phyloP scores from a whole-genome alignment of 2,113 vertebrate genomes.

The Chunga burmeisteri region DNA sequence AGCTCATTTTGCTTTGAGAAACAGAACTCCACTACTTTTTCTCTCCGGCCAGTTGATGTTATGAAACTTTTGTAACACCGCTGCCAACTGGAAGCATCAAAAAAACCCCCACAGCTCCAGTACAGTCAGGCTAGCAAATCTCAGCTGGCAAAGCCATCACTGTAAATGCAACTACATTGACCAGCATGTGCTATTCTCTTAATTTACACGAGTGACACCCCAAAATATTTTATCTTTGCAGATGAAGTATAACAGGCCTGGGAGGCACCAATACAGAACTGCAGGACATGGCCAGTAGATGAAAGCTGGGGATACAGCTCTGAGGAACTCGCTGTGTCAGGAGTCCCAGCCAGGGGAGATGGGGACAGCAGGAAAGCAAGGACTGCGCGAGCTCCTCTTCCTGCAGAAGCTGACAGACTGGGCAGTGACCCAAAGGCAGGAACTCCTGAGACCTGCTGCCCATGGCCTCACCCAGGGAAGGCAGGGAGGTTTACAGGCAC shows the following conservation, averaged over 20 bases:
- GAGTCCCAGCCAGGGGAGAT: background rate
- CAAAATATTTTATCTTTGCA: background rate
- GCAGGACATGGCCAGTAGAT: background rate
- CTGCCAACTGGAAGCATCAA: background rate
- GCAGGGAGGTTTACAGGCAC: background rate
- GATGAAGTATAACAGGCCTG: too few species aligned
- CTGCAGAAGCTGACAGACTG: background rate
- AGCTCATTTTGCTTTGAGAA: background rate
- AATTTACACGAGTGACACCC: background rate
- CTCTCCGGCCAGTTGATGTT: background rate
- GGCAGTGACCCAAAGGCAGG: background rate
- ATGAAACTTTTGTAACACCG: background rate
- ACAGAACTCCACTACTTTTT: background rate
- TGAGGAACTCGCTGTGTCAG: background rate
- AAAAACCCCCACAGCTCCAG: background rate
- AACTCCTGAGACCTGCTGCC: background rate
- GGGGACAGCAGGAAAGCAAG: background rate
- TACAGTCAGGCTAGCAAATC: background rate
- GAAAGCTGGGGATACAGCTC: background rate
- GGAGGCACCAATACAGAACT: background rate
- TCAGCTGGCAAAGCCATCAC: background rate
- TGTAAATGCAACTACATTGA: too few species aligned
- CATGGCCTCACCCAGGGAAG: background rate
- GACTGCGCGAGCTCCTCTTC: background rate
- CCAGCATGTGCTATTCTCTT: background rate